Base-by-base conservation (phyloP, 2,888 invertebrate genomes). In the Drosophila multiciliata region DNA sequence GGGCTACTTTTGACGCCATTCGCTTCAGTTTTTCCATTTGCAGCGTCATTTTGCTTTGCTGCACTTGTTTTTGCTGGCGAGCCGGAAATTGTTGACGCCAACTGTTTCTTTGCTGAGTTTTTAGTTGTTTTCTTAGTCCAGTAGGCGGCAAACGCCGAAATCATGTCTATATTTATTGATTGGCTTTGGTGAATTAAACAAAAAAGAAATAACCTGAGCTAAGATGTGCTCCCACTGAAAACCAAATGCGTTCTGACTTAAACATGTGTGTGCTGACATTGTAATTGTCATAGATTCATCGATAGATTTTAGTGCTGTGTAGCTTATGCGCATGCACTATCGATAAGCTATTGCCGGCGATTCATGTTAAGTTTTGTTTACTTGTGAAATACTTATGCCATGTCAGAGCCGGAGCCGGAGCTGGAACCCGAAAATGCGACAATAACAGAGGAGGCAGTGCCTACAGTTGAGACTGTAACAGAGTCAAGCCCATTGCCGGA, bases 351-450 rank as follows among this genome's bases (percentile, higher is more conserved):
- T 48, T 59, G 58, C 71, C 66, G 78, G 71, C 32, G 9, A 17
- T 20, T 32, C 12, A 15, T 15, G 26, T 26, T 33, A 38, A 42
- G 36, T 54, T 66, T 75, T 75, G 66, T 60, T 68, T 63, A 42
- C 9, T 78, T 78, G 78, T 60, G 79, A 78, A 75, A 79, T 68
- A 60, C n/a, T 65, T 68, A 55, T 55, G 55, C 61, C 49, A 79
- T 75, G 75, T 72, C 63, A n/a, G 65, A 69, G 12, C 3, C 63
- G 20, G 65, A 66, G 11, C 2, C n/a, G 33, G 49, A 58, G 49
- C 4, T 6, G 3, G 45, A 55, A 7, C 11, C 40, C 11, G 61
- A 50, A 26, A 23, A 36, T 33, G 23, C 3, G 8, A 23, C 17
- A 17, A n/a, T 57, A 9, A 42, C 40, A n/a, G 32, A 48, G 7